Evolutionary conservation across 2,113 vertebrate genomes (phyloP).

Genomic region (Hemichromis elongatus): DNA sequence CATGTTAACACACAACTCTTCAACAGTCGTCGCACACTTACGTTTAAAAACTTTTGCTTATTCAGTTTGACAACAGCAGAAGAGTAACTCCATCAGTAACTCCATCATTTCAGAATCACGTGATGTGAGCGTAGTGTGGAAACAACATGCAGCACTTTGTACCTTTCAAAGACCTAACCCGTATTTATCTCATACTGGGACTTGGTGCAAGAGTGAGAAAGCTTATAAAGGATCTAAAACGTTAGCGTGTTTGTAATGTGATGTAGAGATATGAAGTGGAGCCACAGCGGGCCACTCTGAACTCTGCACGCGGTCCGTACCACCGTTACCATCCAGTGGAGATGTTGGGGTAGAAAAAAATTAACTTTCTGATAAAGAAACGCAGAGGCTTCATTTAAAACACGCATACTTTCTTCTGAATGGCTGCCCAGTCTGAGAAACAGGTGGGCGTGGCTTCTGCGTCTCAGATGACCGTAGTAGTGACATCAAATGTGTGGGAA

Average conservation of each 20-base stretch:
- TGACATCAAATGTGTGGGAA: too few relatives aligned
- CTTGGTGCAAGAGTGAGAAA: too few relatives aligned
- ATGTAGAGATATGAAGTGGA: too few relatives aligned
- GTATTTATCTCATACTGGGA: too few relatives aligned
- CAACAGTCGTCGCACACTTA: neutral
- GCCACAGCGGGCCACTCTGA: too few relatives aligned
- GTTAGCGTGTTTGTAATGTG: too few relatives aligned
- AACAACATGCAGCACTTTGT: too few relatives aligned
- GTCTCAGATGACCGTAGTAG: neutral
- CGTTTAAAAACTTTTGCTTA: neutral
- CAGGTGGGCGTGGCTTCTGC: neutral
- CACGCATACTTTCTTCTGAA: neutral
- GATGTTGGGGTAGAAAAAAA: neutral
- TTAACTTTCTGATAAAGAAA: neutral
- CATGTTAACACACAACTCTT: neutral
- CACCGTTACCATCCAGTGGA: fast-evolving
- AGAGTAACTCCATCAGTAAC: neutral
- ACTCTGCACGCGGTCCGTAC: too few relatives aligned
- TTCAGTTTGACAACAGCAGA: neutral
- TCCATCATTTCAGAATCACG: neutral
- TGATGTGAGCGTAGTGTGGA: neutral
- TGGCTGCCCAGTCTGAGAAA: neutral
- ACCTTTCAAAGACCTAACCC: too few relatives aligned
- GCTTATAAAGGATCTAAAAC: too few relatives aligned
- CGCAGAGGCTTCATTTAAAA: neutral